A percentile compares a stretch with the other conserved stretches of the same genome.
These are phyloP conservation scores for Xylocampa areola DNA, from an alignment of 2,888 invertebrate genomes.

Conservation along the genomic window DNA sequence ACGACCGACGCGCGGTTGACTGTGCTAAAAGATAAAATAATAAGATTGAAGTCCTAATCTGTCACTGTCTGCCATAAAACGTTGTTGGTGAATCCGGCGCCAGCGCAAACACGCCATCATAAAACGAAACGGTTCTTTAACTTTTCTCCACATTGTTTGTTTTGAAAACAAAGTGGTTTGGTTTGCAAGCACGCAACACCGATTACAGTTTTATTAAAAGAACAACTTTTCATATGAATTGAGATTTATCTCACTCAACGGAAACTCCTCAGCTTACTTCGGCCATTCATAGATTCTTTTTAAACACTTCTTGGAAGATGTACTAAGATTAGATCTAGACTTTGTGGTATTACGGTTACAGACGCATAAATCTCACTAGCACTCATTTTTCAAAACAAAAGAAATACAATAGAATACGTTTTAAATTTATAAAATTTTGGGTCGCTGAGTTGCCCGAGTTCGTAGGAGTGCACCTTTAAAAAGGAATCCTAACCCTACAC, in stretches of 20 bases:
- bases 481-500: no score
- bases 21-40: background rate
- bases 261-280: constrained; percentile 22
- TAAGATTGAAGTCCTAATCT: constrained; percentile 1
- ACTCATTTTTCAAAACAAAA: background rate
- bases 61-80: constrained; percentile 1
- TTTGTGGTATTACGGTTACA: background rate
- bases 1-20: no score
- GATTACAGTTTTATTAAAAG: constrained; percentile 35
- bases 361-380: background rate
- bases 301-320: constrained; percentile 32
- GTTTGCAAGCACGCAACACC: constrained; percentile 19
- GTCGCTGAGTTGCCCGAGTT: no score
- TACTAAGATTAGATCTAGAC: constrained; percentile 13
- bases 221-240: constrained; percentile 34
- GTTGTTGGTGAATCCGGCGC: constrained; percentile 1
- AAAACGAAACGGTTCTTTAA: constrained; percentile 15
- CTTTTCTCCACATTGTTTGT: constrained; percentile 34
- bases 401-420: no score
- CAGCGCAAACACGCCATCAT: constrained; percentile 12
- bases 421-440: no score
- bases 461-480: no score
- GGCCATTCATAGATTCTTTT: constrained; percentile 15
- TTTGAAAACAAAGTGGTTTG: constrained; percentile 52
- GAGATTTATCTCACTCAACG: constrained; percentile 34